Base-by-base conservation (phyloP, 2,113 vertebrate species). In the Platycercus adscitus region DNA sequence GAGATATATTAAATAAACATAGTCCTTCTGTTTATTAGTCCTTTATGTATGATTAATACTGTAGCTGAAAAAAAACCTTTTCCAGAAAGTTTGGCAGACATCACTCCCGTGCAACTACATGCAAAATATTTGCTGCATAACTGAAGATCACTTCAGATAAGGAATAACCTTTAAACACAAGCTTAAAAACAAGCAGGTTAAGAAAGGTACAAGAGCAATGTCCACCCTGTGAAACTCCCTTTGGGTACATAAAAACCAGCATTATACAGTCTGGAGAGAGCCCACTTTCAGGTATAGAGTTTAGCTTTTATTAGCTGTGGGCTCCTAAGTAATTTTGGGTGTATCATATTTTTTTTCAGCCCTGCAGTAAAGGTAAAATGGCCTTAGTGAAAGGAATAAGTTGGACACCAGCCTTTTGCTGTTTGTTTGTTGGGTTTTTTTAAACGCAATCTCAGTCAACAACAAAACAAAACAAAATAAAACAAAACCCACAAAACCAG, bases 121-220 rank as follows among this genome's bases (percentile, higher is more conserved):
- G 28, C 19, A 25, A 78, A 95, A 60, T 93, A 90, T 93, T 95
- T 95, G 37, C 58, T 58, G 39, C 61, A 61, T 25, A 73, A 31
- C 78, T 86, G 75, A 85, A 79, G 83, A 93, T 78, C 71, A 39
- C 29, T 85, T 93, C 15, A 26, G 73, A 89, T 5, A 16, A 95
- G 37, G 81, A 93, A 43, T 28, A 80, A 33, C 46, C 81, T 91
- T 93, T 92, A 35, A 17, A 81, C 70, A 50, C 12, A 73, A 61
- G n/a, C 60, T 85, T 89, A 88, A 94, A 94, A 97, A 91, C 44
- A 94, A 39, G 37, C 53, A 85, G 89, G 91, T 96, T 86, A 96
- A 71, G 72, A 86, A 93, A 97, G 43, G 39, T 86, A 93, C 61
- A 84, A 95, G 80, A 25, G 26, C 29, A 58, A 86, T 81, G 71